Base-by-base conservation (phyloP, 2,888 invertebrate genomes). In the Pseudococcus viburni region DNA sequence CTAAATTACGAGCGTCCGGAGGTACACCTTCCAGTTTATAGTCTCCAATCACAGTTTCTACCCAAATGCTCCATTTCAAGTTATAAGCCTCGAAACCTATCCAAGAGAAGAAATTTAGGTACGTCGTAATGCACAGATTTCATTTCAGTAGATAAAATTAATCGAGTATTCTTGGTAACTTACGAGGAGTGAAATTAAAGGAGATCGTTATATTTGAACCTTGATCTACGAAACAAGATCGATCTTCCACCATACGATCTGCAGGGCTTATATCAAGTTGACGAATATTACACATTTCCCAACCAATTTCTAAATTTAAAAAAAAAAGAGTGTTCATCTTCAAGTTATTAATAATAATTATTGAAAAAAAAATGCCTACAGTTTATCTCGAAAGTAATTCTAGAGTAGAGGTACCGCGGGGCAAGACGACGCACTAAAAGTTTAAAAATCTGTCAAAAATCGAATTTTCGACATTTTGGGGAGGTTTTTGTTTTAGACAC, bases 171-270 rank as follows among this genome's bases (percentile, higher is more conserved):
- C 22, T 64, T 9, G 4, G 64, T 7, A 22, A 64, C 64, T 83
- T 46, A 83, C 80, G n/a, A 26, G 80, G 80, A 33, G 80, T 42
- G 19, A 46, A 83, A 46, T 83, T 46, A 9, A 83, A 83, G 17
- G 80, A 4, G 19, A 83, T n/a, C 8, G 80, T 46, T 19, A 83
- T 12, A 19, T 83, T 46, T 0, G 80, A 46, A 17, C 80, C 80
- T 3, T 46, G 39, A 46, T 83, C 80, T 0, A 83, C 80, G 4
- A 19, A 46, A 19, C 80, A 83, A 22, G 80, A 83, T 19, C 19
- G 11, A 46, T 83, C 80, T 83, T 83, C 80, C 17, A 83, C 46
- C 46, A 46, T 19, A n/a, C 80, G 39, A 19, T 83, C 80, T 19
- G 42, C 46, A 6, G 80, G 80, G 22, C n/a, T 42, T 83, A 83